Base-by-base conservation (phyloP, 2,888 invertebrate species). In the Patella depressa region DNA sequence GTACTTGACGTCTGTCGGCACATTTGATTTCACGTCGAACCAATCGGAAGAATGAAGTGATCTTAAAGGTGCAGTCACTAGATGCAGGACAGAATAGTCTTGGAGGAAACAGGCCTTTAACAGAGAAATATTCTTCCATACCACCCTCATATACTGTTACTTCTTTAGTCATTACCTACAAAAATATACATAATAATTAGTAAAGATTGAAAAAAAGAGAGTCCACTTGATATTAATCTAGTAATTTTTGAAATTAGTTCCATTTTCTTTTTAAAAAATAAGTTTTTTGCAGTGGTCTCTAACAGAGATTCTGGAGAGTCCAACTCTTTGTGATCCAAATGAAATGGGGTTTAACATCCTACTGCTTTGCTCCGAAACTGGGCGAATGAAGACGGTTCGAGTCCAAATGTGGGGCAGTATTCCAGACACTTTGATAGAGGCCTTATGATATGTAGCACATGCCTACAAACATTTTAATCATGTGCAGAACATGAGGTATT, bases 61-160 rank as follows among this genome's bases (percentile, higher is more conserved):
- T 69, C 34, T 59, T 73, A 76, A 80, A 74, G 29, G 65, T 71
- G 54, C 82, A 83, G 59, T 74, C 71, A 24, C 74, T 14, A 17
- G 59, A 14, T 0, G 29, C 55, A 4, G 75, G 70, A 78, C 85
- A 86, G 78, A 85, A 81, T 9, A 85, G 55, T 29, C 80, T 75
- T 11, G 85, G 85, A 34, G 85, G 85, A 9, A 86, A 77, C 2
- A 79, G 73, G 34, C 81, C 71, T 12, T 53, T 54, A 17, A 85
- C 72, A 4, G 79, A 79, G 14, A 85, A 53, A 24, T 71, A 24
- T 53, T 74, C 65, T 17, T 78, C 29, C 3, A 57, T 76, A 59
- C 70, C 75, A 19, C 85, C 85, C 77, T 85, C 85, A 72, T 65
- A 76, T 17, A 85, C 77, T n/a, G 73, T 79, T 29, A 85, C 71